Evolutionary conservation across 1,140 invertebrate species (phyloP).

Genomic region (fruit fly (Drosophila melanogaster)): DNA sequence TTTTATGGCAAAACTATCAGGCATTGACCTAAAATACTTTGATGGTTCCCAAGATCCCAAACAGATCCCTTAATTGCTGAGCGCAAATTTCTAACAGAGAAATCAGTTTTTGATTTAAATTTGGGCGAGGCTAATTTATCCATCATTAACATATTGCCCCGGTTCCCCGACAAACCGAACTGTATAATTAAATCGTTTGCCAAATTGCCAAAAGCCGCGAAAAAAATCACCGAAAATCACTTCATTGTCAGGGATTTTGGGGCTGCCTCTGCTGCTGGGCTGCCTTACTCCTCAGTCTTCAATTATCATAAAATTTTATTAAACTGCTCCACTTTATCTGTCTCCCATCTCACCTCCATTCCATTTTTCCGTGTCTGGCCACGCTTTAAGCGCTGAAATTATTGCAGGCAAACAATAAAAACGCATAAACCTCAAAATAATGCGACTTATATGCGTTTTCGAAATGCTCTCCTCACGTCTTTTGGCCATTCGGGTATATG

Average conservation of each 20-base stretch:
- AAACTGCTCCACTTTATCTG: slow-evolving; percentile 78
- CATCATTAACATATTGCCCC: slow-evolving; percentile 41
- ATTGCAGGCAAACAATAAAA: slow-evolving; percentile 78
- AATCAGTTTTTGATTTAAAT: slow-evolving; percentile 52
- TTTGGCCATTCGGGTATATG: background rate
- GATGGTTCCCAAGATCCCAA: slow-evolving; percentile 48
- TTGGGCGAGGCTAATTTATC: slow-evolving; percentile 38
- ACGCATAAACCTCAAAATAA: slow-evolving; percentile 74
- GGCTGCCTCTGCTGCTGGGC: background rate
- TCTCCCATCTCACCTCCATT: slow-evolving; percentile 36
- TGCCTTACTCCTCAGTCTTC: slow-evolving; percentile 43
- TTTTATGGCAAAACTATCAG: slow-evolving; percentile 70
- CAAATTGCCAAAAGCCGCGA: slow-evolving; percentile 19
- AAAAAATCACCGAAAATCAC: slow-evolving; percentile 51
- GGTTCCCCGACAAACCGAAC: slow-evolving; percentile 16
- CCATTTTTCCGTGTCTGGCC: slow-evolving; percentile 35
- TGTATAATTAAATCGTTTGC: slow-evolving; percentile 64
- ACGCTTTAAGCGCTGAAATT: slow-evolving; percentile 76
- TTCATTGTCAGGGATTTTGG: slow-evolving; percentile 66
- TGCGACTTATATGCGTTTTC: slow-evolving; percentile 59
- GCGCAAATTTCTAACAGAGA: slow-evolving; percentile 47
- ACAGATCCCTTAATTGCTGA: slow-evolving; percentile 59
- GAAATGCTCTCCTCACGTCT: slow-evolving; percentile 6
- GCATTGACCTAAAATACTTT: slow-evolving; percentile 72
- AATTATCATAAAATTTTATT: slow-evolving; percentile 82